Evolutionary conservation across 2,888 invertebrate species (phyloP).

Genomic region (Acanthosoma haemorrhoidale): DNA sequence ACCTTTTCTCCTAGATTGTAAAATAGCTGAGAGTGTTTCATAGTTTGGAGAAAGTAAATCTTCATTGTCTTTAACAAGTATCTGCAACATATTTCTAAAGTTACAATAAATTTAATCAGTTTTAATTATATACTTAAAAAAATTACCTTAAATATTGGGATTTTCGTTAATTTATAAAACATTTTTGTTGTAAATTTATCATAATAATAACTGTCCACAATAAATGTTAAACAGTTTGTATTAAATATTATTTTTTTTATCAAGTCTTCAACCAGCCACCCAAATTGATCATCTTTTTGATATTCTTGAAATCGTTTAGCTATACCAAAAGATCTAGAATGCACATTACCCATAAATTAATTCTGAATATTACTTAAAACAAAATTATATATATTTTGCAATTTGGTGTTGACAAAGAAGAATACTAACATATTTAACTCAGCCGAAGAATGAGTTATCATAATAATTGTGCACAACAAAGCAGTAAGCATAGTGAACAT

Average conservation of each 20-base stretch:
- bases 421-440: neutral
- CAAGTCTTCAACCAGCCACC: constrained; percentile 33
- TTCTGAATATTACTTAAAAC: neutral
- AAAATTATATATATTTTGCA: too few species aligned
- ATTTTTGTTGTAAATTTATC: constrained; percentile 15
- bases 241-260: constrained; percentile 22
- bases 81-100: constrained; percentile 46
- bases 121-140: neutral
- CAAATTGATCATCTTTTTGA: constrained; percentile 28
- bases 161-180: constrained; percentile 18
- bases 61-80: constrained; percentile 58
- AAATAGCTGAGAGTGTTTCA: constrained; percentile 54
- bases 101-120: neutral
- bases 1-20: constrained; percentile 55
- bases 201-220: constrained; percentile 33
- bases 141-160: constrained; percentile 32
- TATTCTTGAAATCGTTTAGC: constrained; percentile 20
- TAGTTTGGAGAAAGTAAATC: constrained; percentile 60
- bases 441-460: neutral
- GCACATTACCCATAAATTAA: too few species aligned
- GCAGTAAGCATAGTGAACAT: neutral
- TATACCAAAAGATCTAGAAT: constrained; percentile 5
- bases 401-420: neutral
- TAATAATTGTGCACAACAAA: neutral
- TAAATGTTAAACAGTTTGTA: constrained; percentile 30